Evolutionary conservation across 2,888 invertebrate species (phyloP).

Genomic region (Harmothoe impar): DNA sequence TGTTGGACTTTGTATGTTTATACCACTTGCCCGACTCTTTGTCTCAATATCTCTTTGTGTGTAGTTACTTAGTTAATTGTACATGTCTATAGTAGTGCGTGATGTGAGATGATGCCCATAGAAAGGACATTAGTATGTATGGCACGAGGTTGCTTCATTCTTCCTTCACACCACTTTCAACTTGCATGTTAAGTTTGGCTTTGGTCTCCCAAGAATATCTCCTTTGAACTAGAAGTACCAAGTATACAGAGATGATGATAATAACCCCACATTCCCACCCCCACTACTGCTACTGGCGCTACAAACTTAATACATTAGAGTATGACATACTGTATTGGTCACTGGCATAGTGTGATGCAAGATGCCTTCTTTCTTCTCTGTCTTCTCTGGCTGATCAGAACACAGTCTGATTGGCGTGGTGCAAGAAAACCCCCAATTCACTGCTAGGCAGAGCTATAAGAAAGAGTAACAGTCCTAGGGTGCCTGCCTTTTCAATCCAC

Average conservation of each 20-base stretch:
- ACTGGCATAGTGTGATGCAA: neutral
- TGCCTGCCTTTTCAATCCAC: slow-evolving; percentile 14
- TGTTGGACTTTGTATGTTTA: slow-evolving; percentile 25
- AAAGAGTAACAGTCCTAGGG: neutral
- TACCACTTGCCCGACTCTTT: slow-evolving; percentile 24
- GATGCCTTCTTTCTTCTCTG: neutral
- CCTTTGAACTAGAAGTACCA: neutral
- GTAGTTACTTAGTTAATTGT: slow-evolving; percentile 24
- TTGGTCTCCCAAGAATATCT: neutral
- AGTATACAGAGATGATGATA: neutral
- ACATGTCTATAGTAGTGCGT: slow-evolving; percentile 46
- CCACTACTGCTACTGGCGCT: slow-evolving; percentile 22
- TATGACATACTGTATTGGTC: neutral
- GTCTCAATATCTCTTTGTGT: slow-evolving; percentile 20
- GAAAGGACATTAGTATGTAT: slow-evolving; percentile 28
- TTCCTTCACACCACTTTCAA: slow-evolving; percentile 25
- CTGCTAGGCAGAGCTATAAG: neutral
- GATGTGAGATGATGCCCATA: slow-evolving; percentile 30
- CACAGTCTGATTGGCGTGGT: slow-evolving; percentile 35
- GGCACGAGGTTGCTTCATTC: slow-evolving; percentile 41
- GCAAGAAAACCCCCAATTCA: neutral
- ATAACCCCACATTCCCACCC: neutral
- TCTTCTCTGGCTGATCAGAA: neutral
- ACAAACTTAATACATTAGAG: slow-evolving; percentile 20
- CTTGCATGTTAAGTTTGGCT: slow-evolving; percentile 54